Evolutionary conservation across 2,888 invertebrate species (phyloP).

Genomic region (Chironomus riparius): DNA sequence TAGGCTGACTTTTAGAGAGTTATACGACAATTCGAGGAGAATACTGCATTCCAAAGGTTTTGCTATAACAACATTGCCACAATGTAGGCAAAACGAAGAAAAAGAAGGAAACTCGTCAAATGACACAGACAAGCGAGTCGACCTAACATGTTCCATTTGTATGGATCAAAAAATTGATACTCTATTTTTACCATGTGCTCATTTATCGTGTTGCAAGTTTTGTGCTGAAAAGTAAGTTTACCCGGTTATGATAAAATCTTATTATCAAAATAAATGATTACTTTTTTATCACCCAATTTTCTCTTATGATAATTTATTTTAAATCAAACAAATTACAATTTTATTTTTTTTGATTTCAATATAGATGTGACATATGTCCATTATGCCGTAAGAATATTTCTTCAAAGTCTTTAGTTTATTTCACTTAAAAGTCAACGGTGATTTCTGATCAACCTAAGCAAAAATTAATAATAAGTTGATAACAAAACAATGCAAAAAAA

Average conservation of each 20-base stretch:
- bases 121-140: conserved; percentile 30
- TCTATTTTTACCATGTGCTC: conserved; percentile 81
- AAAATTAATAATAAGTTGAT: conserved; percentile 35
- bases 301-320: no score
- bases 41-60: conserved; percentile 53
- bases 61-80: conserved; percentile 31
- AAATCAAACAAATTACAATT: no score
- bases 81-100: conserved; percentile 28
- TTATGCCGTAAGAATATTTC: conserved; percentile 40
- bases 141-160: conserved; percentile 74
- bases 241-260: no score
- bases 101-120: conserved; percentile 30
- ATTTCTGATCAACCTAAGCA: conserved; percentile 29
- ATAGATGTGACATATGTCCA: conserved; percentile 40
- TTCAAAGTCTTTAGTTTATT: neutral
- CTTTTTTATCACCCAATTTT: no score
- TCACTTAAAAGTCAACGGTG: conserved; percentile 30
- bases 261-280: no score
- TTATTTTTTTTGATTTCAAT: neutral
- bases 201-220: conserved; percentile 68
- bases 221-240: conserved; percentile 58
- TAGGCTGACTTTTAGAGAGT: conserved; percentile 76
- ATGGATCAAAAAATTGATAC: conserved; percentile 77
- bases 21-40: conserved; percentile 77
- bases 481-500: neutral